phyloP scores from a whole-genome alignment of 2,113 vertebrate species.

The Oxygymnocypris stewartii region DNA sequence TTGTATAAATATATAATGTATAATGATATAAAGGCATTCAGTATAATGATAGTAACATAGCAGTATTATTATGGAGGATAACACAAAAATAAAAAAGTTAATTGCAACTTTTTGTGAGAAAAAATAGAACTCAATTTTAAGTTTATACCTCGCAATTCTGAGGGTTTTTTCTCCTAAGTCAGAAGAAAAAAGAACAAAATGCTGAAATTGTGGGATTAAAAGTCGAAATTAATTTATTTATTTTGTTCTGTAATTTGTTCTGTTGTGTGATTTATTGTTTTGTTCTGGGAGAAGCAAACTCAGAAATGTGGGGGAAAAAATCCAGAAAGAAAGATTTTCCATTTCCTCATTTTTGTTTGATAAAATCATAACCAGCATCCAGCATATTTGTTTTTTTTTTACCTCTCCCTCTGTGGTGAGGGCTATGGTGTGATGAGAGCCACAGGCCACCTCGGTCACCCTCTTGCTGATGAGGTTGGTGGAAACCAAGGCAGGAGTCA shows the following conservation, averaged over 20 bases:
- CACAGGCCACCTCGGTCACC: constrained; percentile 92
- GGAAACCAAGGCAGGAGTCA: constrained; percentile 88
- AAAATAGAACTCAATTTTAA: too few species aligned
- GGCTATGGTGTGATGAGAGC: constrained; percentile 94
- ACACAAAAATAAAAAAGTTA: too few species aligned
- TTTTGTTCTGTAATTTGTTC: too few species aligned
- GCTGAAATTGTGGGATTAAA: not conserved
- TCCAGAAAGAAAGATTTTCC: not conserved
- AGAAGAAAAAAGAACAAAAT: too few species aligned
- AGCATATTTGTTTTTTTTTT: constrained; percentile 33
- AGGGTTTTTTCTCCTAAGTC: too few species aligned
- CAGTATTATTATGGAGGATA: too few species aligned
- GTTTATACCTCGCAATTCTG: too few species aligned
- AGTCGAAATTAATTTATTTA: not conserved
- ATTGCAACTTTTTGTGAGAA: too few species aligned
- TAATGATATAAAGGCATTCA: not conserved
- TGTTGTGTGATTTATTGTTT: too few species aligned
- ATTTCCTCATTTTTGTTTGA: not conserved
- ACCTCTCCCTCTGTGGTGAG: constrained; percentile 95
- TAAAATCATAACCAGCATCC: not conserved
- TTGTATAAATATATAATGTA: too few species aligned
- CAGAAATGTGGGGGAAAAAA: not conserved
- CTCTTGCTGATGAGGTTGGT: constrained; percentile 93
- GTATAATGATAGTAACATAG: not conserved
- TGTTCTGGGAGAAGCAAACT: not conserved